Evolutionary conservation across 2,888 invertebrate genomes (phyloP), one percentile per base, ranked within the genome.

Genomic region (Cephus sareptanus): DNA sequence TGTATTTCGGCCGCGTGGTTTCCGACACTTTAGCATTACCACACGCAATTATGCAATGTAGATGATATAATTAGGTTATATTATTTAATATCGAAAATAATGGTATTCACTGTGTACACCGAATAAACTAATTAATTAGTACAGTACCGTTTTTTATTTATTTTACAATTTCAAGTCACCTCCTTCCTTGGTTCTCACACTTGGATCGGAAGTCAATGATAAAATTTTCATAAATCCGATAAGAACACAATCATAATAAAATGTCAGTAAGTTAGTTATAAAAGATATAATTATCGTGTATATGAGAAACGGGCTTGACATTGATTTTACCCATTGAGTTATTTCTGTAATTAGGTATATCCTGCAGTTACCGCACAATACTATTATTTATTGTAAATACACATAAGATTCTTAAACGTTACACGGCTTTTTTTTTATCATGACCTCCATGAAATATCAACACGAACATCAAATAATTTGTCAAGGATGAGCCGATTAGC

Each of bases 341-440:
- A 13, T 79, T 79, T 75, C 73, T 77, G 75, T 75, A n/a, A 56
- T 69, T 40, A 56, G n/a, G 33, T 31, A 56, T 83, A 83, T 81
- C 80, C 76, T 68, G 82, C 78, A 79, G 82, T 85, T 85, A 84
- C 75, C 69, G 30, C 71, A 71, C 71, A 71, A 71, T 71, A 34
- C 71, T 71, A 71, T 73, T 15, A 56, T 56, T 56, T 56, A 56
- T 56, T 56, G 56, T 23, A 56, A 56, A 56, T 23, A 56, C 23
- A 15, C 15, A 23, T 56, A 56, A 56, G 9, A 70, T 74, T 76
- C 80, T 76, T 71, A 77, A 69, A 81, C 77, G 80, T 79, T 77
- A 77, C 78, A 80, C 74, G 33, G 77, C 35, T 23, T 75, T 83
- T 83, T 83, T 30, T 82, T 85, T 82, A 83, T 85, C 83, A 76